Base-by-base conservation (phyloP, 2,888 invertebrate species). In the Anthophora plumipes region DNA sequence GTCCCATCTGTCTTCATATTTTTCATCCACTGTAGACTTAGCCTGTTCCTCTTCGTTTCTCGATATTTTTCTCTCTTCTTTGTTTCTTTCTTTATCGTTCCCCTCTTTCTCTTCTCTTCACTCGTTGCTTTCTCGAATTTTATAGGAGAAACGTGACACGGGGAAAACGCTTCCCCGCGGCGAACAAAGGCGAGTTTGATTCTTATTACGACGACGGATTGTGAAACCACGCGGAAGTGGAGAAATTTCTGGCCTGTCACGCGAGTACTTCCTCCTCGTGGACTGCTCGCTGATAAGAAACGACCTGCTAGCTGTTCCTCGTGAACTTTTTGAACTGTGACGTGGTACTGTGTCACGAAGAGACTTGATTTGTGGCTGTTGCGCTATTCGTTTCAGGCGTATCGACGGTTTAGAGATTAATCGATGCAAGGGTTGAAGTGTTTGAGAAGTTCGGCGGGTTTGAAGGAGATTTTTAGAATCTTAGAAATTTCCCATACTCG, bases 121-220 rank as follows among this genome's bases (percentile, higher is more conserved):
- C 3, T 7, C 8, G n/a, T 60, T 17, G 22, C 46, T 55, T 46
- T 43, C 46, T 46, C 50, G 60, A 60, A 60, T 60, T n/a, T 57
- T 74, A 60, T 59, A 68, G 61, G 59, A 31, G 11, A 37, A 57
- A 80, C 80, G 80, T 80, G 80, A 80, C 69, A 25, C 61, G 69
- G 31, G 67, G 41, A 60, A 70, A 64, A 72, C 59, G 61, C 41
- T 68, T 37, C 39, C 73, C 59, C 31, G 61, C 43, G 57, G 64
- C 20, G 50, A 60, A 76, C 57, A 73, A 63, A 69, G 70, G 55
- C 37, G 20, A 43, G 59, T 54, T 75, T 75, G 69, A 64, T 75
- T 69, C 63, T 59, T 46, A 50, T 59, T 63, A 46, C 73, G 12
- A 39, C 41, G 37, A 11, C 0, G 43, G 39, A 63, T 78, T 43